phyloP scores from a whole-genome alignment of 64 coral and sea anemone genomes.

The Stichodactyla helianthus region DNA sequence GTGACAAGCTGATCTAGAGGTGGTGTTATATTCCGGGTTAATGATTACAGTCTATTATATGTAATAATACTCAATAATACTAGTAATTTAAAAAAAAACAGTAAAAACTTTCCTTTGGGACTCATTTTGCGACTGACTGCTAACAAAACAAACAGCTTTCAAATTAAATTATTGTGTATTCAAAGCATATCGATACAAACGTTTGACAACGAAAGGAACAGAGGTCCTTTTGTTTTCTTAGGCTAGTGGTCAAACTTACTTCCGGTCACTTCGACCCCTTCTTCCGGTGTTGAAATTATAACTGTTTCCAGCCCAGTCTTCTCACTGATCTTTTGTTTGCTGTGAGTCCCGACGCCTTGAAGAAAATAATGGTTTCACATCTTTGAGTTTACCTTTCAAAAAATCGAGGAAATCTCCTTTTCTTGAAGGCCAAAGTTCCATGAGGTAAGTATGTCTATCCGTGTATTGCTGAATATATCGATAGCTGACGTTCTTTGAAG shows the following conservation, averaged over 20 bases:
- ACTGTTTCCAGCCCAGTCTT: neutral
- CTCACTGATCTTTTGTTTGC: conserved; percentile 1
- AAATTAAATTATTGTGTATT: no score
- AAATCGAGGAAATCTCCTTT: neutral
- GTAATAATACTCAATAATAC: neutral
- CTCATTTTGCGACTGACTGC: no score
- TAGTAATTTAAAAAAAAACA: no score
- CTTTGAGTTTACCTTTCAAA: neutral
- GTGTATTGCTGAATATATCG: neutral
- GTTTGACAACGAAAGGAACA: no score
- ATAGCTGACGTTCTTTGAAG: neutral
- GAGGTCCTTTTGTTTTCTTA: no score
- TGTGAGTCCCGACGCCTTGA: neutral
- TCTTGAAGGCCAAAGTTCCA: neutral
- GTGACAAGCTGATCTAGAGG: neutral
- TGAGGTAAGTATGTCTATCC: neutral
- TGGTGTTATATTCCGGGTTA: neutral
- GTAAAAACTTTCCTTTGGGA: no score
- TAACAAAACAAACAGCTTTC: no score
- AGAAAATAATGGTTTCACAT: neutral
- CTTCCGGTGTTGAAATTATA: neutral
- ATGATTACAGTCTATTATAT: neutral
- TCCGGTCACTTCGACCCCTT: neutral
- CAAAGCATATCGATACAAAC: no score
- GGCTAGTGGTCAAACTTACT: neutral